A percentile compares a stretch with the other conserved stretches of the same genome.
These are phyloP conservation scores for Chelon auratus DNA, from an alignment of 2,797 vertebrate species.

Conservation along the genomic window DNA sequence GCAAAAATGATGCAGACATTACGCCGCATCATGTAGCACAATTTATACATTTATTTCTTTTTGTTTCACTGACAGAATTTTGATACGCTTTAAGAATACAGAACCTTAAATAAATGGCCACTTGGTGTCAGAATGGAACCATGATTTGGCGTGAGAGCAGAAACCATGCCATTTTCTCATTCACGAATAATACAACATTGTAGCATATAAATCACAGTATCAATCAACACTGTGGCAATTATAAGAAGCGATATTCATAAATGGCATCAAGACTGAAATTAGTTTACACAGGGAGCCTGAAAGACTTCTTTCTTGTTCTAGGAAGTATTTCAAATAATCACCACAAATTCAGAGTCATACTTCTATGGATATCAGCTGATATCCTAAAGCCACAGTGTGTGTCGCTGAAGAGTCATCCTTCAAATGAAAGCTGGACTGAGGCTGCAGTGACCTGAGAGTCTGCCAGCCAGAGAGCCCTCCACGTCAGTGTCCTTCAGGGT, in stretches of 20 bases:
- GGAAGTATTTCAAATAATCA: too few species aligned
- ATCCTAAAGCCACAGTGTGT: slow-evolving; percentile 8
- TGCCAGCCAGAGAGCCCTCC: not conserved
- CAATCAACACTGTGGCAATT: not conserved
- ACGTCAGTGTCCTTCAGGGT: not conserved
- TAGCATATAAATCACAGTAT: not conserved
- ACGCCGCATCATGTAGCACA: too few species aligned
- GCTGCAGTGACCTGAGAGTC: not conserved
- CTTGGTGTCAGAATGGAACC: slow-evolving; percentile 31
- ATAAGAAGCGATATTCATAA: too few species aligned
- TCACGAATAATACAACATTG: not conserved
- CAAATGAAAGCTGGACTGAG: not conserved
- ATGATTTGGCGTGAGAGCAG: not conserved
- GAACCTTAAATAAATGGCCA: not conserved
- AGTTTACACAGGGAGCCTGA: too few species aligned
- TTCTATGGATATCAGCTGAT: not conserved
- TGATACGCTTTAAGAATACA: not conserved
- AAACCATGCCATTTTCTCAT: slow-evolving; percentile 1
- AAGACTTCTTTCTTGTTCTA: too few species aligned
- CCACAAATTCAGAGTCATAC: not conserved
- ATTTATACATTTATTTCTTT: too few species aligned
- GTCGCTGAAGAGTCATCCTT: not conserved
- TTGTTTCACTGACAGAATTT: too few species aligned
- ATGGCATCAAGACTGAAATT: too few species aligned
- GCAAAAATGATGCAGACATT: too few species aligned